Evolutionary conservation across 2,888 invertebrate genomes (phyloP), one percentile per base, ranked within the genome.

Genomic region (Eulithis testata): DNA sequence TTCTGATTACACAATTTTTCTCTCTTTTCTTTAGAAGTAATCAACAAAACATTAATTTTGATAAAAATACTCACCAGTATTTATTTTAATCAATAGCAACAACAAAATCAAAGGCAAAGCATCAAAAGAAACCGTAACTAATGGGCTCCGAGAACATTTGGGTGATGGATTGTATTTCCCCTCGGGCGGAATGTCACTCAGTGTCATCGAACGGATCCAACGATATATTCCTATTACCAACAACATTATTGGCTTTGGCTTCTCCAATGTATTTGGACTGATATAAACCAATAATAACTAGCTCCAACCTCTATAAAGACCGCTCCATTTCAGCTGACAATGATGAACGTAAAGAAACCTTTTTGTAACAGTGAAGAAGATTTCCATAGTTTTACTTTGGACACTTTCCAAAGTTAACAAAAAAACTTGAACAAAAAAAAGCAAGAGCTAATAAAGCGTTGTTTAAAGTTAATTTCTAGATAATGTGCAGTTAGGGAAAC

Each of bases 91-190:
- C 76, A 80, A 76, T 75, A 75, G 62, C 66, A 69, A 70, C 68
- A 74, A 73, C 66, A 78, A 78, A 67, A 74, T 72, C 66, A 78
- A 78, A 67, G 52, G 58, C 60, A 75, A n/a, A 11, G 31, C n/a
- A 49, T 49, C 71, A 73, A 73, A 77, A 78, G 74, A 76, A 79
- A 81, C 76, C 73, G 76, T 77, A 76, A 77, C 74, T 73, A 77
- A 80, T 78, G 77, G 72, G 71, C 72, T 70, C 72, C 40, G 72
- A 71, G 78, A 78, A 75, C 75, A 75, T 70, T 73, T 72, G 73
- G 66, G 76, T 84, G 83, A 84, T 85, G 79, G 83, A 86, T 84
- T 75, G 77, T 72, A 70, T 78, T 79, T 76, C 82, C 74, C 73
- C 67, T 63, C 78, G 74, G 75, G 66, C 67, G 68, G 69, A 67